Evolutionary conservation across 1,140 invertebrate genomes (phyloP), one percentile per base, ranked within the genome.

Genomic region (Solenopsis invicta): DNA sequence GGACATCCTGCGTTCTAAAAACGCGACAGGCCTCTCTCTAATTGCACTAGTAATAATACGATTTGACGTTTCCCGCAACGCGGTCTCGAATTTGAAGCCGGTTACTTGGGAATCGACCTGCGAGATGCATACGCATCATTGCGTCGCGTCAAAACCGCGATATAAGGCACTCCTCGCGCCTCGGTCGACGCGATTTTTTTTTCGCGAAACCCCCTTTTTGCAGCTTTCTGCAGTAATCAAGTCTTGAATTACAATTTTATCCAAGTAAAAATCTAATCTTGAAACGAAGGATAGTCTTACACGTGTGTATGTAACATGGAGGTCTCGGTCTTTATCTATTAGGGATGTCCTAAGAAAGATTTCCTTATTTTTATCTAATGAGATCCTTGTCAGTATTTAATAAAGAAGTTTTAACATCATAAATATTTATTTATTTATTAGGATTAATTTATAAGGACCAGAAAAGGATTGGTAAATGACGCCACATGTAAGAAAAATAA

Each of bases 1-100:
- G 89, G 89, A 91, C 78, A 88, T 91, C 87, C 90, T 90, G 89
- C 72, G 37, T 82, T 90, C 84, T 78, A 86, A 91, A 90, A 90
- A 87, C 69, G 81, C 69, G 77, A 88, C 75, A 85, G 71, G 24
- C 80, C 56, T 80, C 86, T 85, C 59, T 82, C 88, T 91, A 88
- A 91, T 87, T 90, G 80, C 85, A 88, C 75, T 72, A 90, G 74
- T 90, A 90, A 88, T 90, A 61, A 59, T 66, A 67, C 74, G 52
- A 84, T 84, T 84, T 84, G 69, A 84, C 54, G 80, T 75, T 59
- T 24, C 29, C 54, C 78, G 78, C 21, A 21, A 37, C 6, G 37
- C 50, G 21, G 29, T 77, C 54, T 75, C 69, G 80, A 74, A 84
- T 74, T 74, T 50, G 21, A 45, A 48, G 52, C 18, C 52, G 41